phyloP scores from a whole-genome alignment of 2,113 vertebrate genomes.

The Corythornis cristatus region DNA sequence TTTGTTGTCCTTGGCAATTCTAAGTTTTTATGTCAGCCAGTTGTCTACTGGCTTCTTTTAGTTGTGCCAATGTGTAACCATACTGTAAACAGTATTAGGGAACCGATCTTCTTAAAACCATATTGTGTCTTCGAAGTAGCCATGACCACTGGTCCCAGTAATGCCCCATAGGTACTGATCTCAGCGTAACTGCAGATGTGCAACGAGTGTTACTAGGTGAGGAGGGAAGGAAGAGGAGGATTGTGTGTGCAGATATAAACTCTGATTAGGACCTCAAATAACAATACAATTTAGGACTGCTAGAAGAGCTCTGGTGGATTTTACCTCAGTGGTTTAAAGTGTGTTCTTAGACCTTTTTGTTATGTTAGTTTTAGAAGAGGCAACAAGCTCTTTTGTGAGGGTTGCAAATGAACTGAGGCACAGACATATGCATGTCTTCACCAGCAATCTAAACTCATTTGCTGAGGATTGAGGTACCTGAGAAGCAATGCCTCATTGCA shows the following conservation, averaged over 20 bases:
- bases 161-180: not conserved
- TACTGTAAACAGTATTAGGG: not conserved
- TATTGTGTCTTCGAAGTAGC: not conserved
- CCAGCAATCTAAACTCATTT: not conserved
- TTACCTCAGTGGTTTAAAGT: not conserved
- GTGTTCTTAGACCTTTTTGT: not conserved
- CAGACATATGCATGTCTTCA: not conserved
- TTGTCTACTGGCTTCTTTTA: not conserved
- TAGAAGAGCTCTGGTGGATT: not conserved
- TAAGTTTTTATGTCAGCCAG: not conserved
- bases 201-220: not conserved
- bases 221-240: not conserved
- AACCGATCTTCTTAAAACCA: not conserved
- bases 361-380: not conserved
- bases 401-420: not conserved
- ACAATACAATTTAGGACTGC: not conserved
- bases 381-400: not conserved
- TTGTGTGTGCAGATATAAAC: not conserved
- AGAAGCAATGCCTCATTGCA: not conserved
- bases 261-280: not conserved
- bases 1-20: not conserved
- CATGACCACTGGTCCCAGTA: not conserved
- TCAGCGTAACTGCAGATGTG: not conserved
- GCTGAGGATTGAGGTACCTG: not conserved
- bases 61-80: not conserved